Base-by-base conservation (phyloP, 2,888 invertebrate species). In the Drosophila nr. medialis region DNA sequence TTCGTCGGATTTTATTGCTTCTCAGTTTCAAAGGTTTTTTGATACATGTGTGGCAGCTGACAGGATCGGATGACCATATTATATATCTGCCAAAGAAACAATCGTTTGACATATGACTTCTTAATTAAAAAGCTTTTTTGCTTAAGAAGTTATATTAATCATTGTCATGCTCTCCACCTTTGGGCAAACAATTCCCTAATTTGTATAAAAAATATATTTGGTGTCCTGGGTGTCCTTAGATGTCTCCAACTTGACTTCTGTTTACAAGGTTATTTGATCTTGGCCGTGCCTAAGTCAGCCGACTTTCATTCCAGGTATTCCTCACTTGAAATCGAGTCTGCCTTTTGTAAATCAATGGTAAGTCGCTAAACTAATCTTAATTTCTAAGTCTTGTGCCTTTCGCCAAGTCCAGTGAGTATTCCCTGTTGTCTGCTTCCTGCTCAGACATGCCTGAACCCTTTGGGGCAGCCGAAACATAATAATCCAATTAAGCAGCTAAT, bases 401-500 rank as follows among this genome's bases (percentile, higher is more conserved):
- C 24, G 1, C 45, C 24, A 4, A 21, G 4, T 45, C 45, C 8
- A 24, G 15, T 15, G 15, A 15, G 15, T 8, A 24, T 45, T 2
- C 15, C 15, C 24, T 15, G 8, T 45, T 11, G 21, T 11, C 42
- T 11, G 11, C 42, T 0, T 11, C 42, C 11, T 42, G 42, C 42
- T 42, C 1, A 42, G 21, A 6, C 42, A 21, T 0, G 21, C 5
- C 11, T 11, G 2, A 50, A 30, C 29, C 29, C 50, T 50, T 50
- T 11, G 27, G 29, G 50, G 51, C 51, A 51, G 2, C 42, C 42
- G 21, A 32, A 40, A 55, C 18, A 40, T 40, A 55, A 38, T 55
- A 58, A 42, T 32, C 40, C 55, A 38, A 55, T 55, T 55, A 55
- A 40, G 38, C 29, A 55, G 40, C 55, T n/a, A 55, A 56, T 56